These are phyloP conservation scores for Philereme transversata DNA, from an alignment of 2,888 invertebrate species.

Conservation along the genomic window DNA sequence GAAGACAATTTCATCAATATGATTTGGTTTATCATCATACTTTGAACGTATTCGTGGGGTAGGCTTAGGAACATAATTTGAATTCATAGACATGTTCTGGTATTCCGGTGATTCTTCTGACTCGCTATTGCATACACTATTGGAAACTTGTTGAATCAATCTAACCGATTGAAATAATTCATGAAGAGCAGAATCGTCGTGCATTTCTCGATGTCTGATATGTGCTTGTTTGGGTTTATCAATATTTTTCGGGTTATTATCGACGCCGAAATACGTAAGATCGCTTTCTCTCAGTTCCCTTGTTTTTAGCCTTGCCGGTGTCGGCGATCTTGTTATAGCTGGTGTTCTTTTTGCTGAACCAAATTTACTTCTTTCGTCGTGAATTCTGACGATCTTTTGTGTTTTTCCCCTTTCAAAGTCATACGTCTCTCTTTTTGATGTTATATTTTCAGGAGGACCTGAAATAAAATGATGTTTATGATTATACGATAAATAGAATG, in stretches of 20 bases:
- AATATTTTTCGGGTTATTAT: constrained; percentile 40
- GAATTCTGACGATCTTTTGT: constrained; percentile 36
- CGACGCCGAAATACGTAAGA: constrained; percentile 83
- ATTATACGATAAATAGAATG: constrained; percentile 20
- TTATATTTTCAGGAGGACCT: constrained; percentile 39
- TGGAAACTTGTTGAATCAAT: constrained; percentile 70
- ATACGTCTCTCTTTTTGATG: constrained; percentile 27
- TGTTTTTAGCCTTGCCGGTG: constrained; percentile 57
- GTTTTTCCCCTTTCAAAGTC: constrained; percentile 29
- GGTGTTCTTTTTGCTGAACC: constrained; percentile 45
- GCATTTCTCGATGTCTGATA: constrained; percentile 34
- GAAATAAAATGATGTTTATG: constrained; percentile 12
- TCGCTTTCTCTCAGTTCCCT: constrained; percentile 84
- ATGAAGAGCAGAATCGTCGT: constrained; percentile 50
- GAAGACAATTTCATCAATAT: constrained; percentile 51
- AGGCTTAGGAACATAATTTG: constrained; percentile 61
- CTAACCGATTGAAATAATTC: constrained; percentile 72
- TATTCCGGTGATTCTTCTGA: constrained; percentile 72
- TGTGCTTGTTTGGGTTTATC: constrained; percentile 36
- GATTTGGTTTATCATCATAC: constrained; percentile 52
- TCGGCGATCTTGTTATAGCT: constrained; percentile 55
- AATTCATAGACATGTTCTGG: constrained; percentile 66
- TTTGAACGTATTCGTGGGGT: constrained; percentile 65
- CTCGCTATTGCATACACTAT: constrained; percentile 73
- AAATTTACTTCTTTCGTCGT: constrained; percentile 32